Conservation (phyloP, 2,113 vertebrate genomes). For the Mystacornis crossleyi region DNA sequence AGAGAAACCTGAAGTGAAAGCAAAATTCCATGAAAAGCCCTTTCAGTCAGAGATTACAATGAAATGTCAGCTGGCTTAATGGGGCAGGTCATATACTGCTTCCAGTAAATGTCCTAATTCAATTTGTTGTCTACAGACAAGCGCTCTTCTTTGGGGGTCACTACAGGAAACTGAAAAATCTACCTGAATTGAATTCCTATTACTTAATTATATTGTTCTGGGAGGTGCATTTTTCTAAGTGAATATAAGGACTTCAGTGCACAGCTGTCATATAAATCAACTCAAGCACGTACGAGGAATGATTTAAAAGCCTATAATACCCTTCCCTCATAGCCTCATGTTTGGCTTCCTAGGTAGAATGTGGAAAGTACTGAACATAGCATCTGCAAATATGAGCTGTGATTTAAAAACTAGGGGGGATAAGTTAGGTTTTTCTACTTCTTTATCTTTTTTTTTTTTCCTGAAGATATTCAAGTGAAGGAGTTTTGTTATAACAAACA, state of each 20-base stretch:
- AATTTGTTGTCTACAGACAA: conserved; percentile 44
- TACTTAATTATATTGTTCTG: conserved; percentile 13
- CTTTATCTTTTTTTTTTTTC: not conserved
- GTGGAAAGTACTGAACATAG: not conserved
- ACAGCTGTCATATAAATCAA: not conserved
- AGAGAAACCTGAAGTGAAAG: conserved; percentile 46
- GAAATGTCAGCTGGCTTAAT: conserved; percentile 57
- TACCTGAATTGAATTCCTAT: conserved; percentile 51
- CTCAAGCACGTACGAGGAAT: not conserved
- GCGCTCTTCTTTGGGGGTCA: not conserved
- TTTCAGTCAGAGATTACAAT: conserved; percentile 59
- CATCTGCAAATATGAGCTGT: not conserved
- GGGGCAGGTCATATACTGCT: conserved; percentile 41
- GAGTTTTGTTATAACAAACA: not conserved
- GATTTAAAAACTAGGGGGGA: not conserved
- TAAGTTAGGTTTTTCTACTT: not conserved
- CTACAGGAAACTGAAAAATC: not conserved
- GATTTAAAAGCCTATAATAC: not conserved
- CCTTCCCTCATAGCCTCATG: not conserved
- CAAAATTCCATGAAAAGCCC: conserved; percentile 48
- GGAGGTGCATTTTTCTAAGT: not conserved
- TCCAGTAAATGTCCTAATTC: conserved; percentile 62
- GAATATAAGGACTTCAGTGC: not conserved
- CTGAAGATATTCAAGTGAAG: not conserved
- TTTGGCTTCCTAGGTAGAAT: not conserved